Evolutionary conservation across 2,797 vertebrate species (phyloP).

Genomic region (Neopelma chrysocephalum): DNA sequence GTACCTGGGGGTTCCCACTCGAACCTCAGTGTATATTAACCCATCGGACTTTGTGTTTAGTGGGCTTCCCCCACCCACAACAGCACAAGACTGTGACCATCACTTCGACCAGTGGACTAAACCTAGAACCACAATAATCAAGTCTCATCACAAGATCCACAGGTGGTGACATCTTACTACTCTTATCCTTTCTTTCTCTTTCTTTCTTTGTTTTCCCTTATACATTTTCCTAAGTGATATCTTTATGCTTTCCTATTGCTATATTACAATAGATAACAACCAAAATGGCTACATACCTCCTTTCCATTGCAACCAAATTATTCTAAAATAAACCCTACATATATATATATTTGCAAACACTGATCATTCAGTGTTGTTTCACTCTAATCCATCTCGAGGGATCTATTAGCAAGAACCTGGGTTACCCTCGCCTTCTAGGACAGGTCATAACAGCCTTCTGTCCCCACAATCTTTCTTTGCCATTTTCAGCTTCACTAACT

Average conservation of each 20-base stretch:
- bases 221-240: background rate
- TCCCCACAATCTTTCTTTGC: background rate
- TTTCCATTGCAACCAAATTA: background rate
- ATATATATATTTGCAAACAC: background rate
- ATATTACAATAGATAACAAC: background rate
- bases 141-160: background rate
- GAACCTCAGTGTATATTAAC: background rate
- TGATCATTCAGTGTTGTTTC: background rate
- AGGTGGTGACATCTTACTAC: background rate
- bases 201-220: background rate
- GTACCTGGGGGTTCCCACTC: background rate
- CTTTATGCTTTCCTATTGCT: background rate
- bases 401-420: background rate
- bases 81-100: background rate
- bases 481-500: background rate
- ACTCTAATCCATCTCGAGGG: background rate
- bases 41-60: background rate
- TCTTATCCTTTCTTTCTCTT: background rate
- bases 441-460: background rate
- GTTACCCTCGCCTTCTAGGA: background rate
- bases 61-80: background rate
- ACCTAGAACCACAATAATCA: background rate
- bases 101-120: background rate
- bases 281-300: background rate
- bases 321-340: background rate